phyloP scores from a whole-genome alignment of 2,888 invertebrate genomes.

The Idaea aversata region DNA sequence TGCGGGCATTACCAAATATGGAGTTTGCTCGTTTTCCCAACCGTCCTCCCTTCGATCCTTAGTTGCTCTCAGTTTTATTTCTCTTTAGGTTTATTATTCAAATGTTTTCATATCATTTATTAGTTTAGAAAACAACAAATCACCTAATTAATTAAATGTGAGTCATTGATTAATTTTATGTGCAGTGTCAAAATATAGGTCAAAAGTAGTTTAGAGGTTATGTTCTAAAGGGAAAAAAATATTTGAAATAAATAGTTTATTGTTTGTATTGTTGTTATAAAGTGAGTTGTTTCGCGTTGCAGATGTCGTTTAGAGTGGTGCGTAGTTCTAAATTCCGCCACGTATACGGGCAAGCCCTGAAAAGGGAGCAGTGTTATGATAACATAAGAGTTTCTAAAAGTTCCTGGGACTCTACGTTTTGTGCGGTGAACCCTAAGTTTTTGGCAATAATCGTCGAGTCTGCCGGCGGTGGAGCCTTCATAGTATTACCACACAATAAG shows the following conservation, averaged over 20 bases:
- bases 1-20: constrained; percentile 85
- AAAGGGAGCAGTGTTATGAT: constrained; percentile 98
- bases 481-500: constrained; percentile 96
- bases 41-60: constrained; percentile 80
- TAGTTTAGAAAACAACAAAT: constrained; percentile 64
- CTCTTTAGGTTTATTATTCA: constrained; percentile 63
- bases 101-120: constrained; percentile 74
- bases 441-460: constrained; percentile 98
- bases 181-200: constrained; percentile 77
- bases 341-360: constrained; percentile 93
- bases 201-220: constrained; percentile 71
- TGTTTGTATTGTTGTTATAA: constrained; percentile 63
- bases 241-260: constrained; percentile 47
- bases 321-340: constrained; percentile 99
- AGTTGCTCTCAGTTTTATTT: constrained; percentile 77
- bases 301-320: constrained; percentile 98
- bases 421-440: constrained; percentile 99
- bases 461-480: constrained; percentile 97
- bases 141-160: constrained; percentile 66
- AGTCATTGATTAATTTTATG: constrained; percentile 55
- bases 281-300: constrained; percentile 67
- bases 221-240: constrained; percentile 64
- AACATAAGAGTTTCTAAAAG: constrained; percentile 98
- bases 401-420: constrained; percentile 99
- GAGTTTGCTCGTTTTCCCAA: constrained; percentile 83